Percentiles rank a stretch among this genome's conserved stretches.
Evolutionary conservation across 2,113 vertebrate genomes (phyloP).

Genomic region (Hippocampus comes): DNA sequence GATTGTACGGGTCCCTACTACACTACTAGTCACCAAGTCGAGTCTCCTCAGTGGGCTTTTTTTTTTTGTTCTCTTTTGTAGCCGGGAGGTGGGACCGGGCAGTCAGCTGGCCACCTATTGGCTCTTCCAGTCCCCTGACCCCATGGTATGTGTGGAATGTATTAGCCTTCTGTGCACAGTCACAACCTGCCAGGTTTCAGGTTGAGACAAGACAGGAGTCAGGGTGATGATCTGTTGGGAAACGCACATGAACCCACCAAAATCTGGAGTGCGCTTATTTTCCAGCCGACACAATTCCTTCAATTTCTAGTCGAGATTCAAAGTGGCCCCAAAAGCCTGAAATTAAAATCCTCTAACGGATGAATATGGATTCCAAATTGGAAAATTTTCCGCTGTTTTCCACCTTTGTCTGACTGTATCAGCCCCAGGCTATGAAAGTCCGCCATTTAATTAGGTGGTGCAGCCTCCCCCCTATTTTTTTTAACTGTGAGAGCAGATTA

Average conservation of each 20-base stretch:
- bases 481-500: constrained; percentile 39
- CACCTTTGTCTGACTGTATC: constrained; percentile 51
- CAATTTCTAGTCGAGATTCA: neutral
- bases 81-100: constrained; percentile 45
- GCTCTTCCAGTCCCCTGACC: constrained; percentile 72
- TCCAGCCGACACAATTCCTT: neutral
- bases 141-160: constrained; percentile 75
- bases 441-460: constrained; percentile 48
- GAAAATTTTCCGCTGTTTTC: constrained; percentile 32
- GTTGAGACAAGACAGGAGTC: constrained; percentile 73
- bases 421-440: constrained; percentile 48
- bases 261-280: neutral
- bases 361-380: constrained; percentile 44
- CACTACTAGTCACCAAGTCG: constrained; percentile 37
- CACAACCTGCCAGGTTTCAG: constrained; percentile 71
- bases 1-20: constrained; percentile 36
- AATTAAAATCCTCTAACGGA: constrained; percentile 24
- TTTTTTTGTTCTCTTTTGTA: constrained; percentile 53
- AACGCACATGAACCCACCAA: constrained; percentile 11
- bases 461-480: constrained; percentile 20
- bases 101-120: constrained; percentile 71
- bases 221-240: constrained; percentile 25
- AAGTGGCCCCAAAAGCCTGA: constrained; percentile 4
- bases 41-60: constrained; percentile 35
- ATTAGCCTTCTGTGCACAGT: constrained; percentile 61